These are phyloP conservation scores for Cettia cetti DNA, from an alignment of 2,113 vertebrate species.

Conservation along the genomic window DNA sequence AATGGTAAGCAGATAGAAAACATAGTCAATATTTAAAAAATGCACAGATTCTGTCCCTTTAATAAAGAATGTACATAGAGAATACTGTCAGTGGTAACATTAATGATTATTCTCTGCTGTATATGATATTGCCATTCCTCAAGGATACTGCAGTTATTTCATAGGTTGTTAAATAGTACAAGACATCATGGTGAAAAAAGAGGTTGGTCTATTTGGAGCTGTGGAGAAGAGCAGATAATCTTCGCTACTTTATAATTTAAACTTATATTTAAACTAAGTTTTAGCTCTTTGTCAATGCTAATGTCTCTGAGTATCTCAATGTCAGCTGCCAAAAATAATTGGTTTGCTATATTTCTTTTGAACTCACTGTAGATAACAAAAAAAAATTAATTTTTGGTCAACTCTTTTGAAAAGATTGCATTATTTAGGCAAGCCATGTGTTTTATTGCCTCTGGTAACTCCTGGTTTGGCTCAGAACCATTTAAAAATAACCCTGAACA, in stretches of 20 bases:
- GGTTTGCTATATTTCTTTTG: not conserved
- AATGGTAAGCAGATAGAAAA: not conserved
- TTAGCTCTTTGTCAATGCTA: not conserved
- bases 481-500: not conserved
- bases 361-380: not conserved
- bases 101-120: not conserved
- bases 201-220: not conserved
- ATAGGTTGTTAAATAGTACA: not conserved
- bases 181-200: not conserved
- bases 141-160: not conserved
- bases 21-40: not conserved
- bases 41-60: not conserved
- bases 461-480: not conserved
- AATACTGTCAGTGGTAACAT: not conserved
- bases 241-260: not conserved
- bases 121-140: not conserved
- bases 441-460: not conserved
- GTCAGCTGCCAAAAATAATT: not conserved
- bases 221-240: not conserved
- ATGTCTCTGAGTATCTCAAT: not conserved
- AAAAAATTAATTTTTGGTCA: not conserved
- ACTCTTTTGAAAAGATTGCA: not conserved
- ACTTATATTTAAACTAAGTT: not conserved
- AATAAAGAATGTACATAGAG: not conserved
- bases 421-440: not conserved